Evolutionary conservation across 2,113 vertebrate species (phyloP).

Genomic region (Bubo bubo): DNA sequence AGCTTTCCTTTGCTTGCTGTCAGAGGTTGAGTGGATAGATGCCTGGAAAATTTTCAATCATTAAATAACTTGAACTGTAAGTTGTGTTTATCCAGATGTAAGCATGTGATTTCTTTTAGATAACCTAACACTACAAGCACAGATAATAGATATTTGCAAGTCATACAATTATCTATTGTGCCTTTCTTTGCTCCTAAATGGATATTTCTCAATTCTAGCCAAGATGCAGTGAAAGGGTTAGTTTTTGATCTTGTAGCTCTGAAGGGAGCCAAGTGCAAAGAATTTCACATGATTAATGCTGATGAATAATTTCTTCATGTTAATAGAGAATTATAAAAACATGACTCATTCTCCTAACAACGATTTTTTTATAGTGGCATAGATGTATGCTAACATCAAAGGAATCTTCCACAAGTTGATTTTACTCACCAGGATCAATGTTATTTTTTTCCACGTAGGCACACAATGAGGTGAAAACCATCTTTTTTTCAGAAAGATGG

Average conservation of each 20-base stretch:
- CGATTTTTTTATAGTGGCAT: neutral
- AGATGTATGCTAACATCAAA: neutral
- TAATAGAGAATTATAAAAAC: neutral
- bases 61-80: neutral
- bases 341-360: neutral
- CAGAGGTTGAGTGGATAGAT: neutral
- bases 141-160: neutral
- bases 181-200: neutral
- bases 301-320: neutral
- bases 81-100: neutral
- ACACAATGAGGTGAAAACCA: neutral
- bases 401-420: neutral
- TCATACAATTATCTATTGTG: neutral
- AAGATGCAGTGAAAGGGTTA: neutral
- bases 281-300: neutral
- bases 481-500: neutral
- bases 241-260: neutral
- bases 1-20: neutral
- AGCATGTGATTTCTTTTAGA: neutral
- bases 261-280: neutral
- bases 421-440: neutral
- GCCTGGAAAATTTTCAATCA: neutral
- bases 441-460: neutral
- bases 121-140: neutral
- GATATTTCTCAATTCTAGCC: neutral